These are phyloP conservation scores for Chrysodeixis includens DNA, from an alignment of 2,888 invertebrate genomes.

Conservation along the genomic window DNA sequence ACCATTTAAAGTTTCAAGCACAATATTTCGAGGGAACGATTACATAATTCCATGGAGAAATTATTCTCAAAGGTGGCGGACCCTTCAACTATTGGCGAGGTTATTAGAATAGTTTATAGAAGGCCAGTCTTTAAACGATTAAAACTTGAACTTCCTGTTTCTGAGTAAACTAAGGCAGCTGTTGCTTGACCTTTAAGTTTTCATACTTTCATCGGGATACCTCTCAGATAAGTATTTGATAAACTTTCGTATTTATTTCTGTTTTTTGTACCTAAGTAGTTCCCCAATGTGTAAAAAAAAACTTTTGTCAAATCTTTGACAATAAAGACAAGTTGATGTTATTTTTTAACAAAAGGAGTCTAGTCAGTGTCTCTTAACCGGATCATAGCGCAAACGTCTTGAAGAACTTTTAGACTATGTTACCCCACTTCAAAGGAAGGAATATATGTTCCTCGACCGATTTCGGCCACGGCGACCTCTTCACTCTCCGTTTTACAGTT, in stretches of 20 bases:
- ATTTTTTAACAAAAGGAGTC: too few relatives aligned
- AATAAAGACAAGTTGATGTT: too few relatives aligned
- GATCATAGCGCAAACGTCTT: too few relatives aligned
- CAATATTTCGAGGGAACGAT: background rate
- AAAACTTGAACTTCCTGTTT: constrained; percentile 29
- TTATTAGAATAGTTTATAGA: constrained; percentile 39
- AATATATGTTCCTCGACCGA: too few relatives aligned
- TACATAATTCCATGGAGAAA: constrained; percentile 3
- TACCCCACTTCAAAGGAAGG: too few relatives aligned
- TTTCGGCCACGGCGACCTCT: too few relatives aligned
- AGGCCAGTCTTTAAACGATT: constrained; percentile 17
- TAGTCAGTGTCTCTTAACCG: too few relatives aligned
- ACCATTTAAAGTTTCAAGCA: background rate
- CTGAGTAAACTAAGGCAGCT: constrained; percentile 11
- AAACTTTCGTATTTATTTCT: background rate
- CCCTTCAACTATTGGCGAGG: constrained; percentile 7
- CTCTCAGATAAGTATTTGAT: background rate
- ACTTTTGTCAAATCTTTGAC: too few relatives aligned
- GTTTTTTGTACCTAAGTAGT: background rate
- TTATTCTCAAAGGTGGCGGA: constrained; percentile 3
- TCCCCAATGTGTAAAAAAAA: too few relatives aligned
- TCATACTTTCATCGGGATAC: background rate
- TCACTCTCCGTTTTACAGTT: too few relatives aligned
- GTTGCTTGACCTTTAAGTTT: constrained; percentile 9
- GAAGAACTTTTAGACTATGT: too few relatives aligned